Percentiles rank a stretch among this genome's conserved stretches.
Conservation (phyloP, 2,113 vertebrate species). For the Gasterosteus aculeatus region DNA sequence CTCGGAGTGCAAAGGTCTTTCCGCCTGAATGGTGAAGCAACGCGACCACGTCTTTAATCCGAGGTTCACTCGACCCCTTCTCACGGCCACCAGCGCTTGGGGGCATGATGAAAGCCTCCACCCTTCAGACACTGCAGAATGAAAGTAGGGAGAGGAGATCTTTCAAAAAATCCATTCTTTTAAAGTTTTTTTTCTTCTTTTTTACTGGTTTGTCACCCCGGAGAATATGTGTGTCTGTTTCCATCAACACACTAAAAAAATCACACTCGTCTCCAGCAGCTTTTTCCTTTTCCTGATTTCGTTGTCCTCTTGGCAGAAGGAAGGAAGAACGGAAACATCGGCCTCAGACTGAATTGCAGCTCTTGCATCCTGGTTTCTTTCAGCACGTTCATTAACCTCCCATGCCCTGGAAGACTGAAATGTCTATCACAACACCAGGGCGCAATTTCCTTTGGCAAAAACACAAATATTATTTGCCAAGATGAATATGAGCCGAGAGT, state of each 20-base stretch:
- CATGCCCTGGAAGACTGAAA: slow-evolving; percentile 62
- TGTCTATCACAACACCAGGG: slow-evolving; percentile 16
- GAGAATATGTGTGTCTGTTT: slow-evolving; percentile 51
- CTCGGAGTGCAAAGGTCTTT: slow-evolving; percentile 69
- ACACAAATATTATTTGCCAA: slow-evolving; percentile 51
- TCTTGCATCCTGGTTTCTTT: slow-evolving; percentile 67
- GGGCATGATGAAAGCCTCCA: slow-evolving; percentile 60
- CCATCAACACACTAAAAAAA: slow-evolving; percentile 32
- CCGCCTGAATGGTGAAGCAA: slow-evolving; percentile 54
- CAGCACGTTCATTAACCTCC: slow-evolving; percentile 68
- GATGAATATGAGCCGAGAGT: slow-evolving; percentile 44
- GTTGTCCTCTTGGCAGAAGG: slow-evolving; percentile 40
- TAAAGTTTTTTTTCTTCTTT: not conserved
- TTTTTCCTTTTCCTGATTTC: slow-evolving; percentile 52
- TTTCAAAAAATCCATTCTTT: slow-evolving; percentile 29
- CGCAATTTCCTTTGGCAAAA: slow-evolving; percentile 67
- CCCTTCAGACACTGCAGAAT: slow-evolving; percentile 40
- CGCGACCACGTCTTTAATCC: slow-evolving; percentile 37
- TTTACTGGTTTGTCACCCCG: not conserved
- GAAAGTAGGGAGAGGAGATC: slow-evolving; percentile 38
- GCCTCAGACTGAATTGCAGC: slow-evolving; percentile 51
- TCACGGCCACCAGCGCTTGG: slow-evolving; percentile 41
- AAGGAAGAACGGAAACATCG: slow-evolving; percentile 74
- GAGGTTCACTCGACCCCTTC: slow-evolving; percentile 48
- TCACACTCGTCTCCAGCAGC: slow-evolving; percentile 28